Evolutionary conservation across 30 jellyfish, hydroid and myxozoan species (phyloP), one percentile per base, ranked within the genome.

Genomic region (Turritopsis dohrnii): DNA sequence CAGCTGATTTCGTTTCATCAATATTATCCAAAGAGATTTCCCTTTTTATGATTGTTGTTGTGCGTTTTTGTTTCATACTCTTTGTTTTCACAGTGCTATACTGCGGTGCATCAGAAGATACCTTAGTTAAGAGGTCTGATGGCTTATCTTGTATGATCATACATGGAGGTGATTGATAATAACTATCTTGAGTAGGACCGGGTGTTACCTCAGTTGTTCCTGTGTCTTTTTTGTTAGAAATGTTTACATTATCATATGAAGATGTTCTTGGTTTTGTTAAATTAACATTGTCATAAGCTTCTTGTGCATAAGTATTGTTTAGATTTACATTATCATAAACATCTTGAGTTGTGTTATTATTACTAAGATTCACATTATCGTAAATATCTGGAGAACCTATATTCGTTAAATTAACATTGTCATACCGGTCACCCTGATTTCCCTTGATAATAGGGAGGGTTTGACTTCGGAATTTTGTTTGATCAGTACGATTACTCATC

Each of bases 61-160:
- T 86, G 74, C 97, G 80, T 19, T 83, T 79, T 84, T 91, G 97
- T 27, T 91, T 91, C 72, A 91, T 87, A 26, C 89, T 85, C n/a
- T 89, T 81, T 16, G 83, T 30, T 52, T 85, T 66, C 29, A 81
- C 52, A n/a, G 89, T 20, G 21, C 28, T 65, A 28, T 71, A 71
- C 53, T 66, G 71, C 73, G 71, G 72, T 26, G 84, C 18, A 52
- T 21, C 83, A 24, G 85, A 52, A 21, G 25, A 25, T 21, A 17
- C 69, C 69, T 54, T 72, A 19, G 86, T 53, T 7, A 87, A 22
- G 76, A 72, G 66, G 30, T 75, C 95, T 17, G 53, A 20, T 28
- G 90, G 80, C 71, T 29, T 71, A 66, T 72, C 65, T 53, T 53
- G 29, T n/a, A 27, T 52, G 13, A 54, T 73, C 52, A 13, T 7